Evolutionary conservation across 2,797 vertebrate species (phyloP), one percentile per base, ranked within the genome.

Genomic region (Platyrinchus mystaceus): DNA sequence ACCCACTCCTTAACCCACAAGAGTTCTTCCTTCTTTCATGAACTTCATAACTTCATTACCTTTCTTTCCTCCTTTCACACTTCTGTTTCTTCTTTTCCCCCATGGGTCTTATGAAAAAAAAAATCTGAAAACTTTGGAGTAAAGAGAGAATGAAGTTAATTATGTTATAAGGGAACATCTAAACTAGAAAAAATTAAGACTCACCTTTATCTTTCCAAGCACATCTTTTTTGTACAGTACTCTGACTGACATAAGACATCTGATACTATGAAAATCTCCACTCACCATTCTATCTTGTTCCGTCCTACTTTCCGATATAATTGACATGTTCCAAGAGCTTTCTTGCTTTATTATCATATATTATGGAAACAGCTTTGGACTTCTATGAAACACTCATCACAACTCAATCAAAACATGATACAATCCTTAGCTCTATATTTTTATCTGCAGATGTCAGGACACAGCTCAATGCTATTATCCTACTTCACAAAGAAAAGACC

Each of bases 241-340:
- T 64, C 22, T 76, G 46, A 76, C 49, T 89, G 50, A 18, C n/a
- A 69, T 30, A 22, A 78, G 86, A 64, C 16, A 49, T 60, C 46
- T 89, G 22, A 44, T 87, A n/a, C 39, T 19, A 44, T 47, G 43
- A 92, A 88, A 93, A 62, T 62, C 46, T 68, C 39, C 30, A 12
- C 30, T 82, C 1, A 0, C 44, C 20, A 23, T 77, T 77, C 27
- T 46, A 39, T 32, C 9, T 69, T 63, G n/a, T 44, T 69, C 14
- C 36, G 92, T 87, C 58, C 34, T 32, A 41, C 28, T 87, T 93
- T 84, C 36, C n/a, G 19, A 47, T 17, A 30, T 2, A 46, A 22
- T 47, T 27, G 75, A 66, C 30, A 47, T 39, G 30, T 84, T 78
- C 36, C 67, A 84, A 79, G 44, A 55, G 21, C 15, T 70, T 64